Evolutionary conservation across 2,888 invertebrate genomes (phyloP).

Genomic region (Drosophila affinis): DNA sequence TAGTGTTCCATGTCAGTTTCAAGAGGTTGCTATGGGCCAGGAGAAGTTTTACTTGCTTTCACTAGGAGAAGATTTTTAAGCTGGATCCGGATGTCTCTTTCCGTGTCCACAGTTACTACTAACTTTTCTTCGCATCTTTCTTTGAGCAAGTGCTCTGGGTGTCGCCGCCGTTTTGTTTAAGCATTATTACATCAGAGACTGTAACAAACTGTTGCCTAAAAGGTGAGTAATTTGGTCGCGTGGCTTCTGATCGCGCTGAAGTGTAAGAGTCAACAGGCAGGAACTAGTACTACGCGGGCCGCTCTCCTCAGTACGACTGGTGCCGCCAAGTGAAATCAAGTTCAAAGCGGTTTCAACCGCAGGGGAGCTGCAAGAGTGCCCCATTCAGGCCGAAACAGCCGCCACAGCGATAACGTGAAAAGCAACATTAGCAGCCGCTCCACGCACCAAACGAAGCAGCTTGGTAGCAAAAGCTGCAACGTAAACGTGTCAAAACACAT

Average conservation of each 20-base stretch:
- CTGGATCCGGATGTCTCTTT: constrained; percentile 2
- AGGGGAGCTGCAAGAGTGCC: constrained; percentile 48
- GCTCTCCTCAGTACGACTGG: constrained; percentile 18
- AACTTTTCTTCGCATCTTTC: constrained; percentile 55
- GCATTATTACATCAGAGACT: constrained; percentile 9
- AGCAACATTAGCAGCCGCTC: constrained; percentile 36
- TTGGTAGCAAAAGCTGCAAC: constrained; percentile 25
- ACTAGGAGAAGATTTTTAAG: not conserved
- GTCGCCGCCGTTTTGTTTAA: constrained; percentile 22
- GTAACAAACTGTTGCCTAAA: constrained; percentile 1
- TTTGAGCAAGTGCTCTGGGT: constrained; percentile 42
- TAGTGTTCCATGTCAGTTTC: not conserved
- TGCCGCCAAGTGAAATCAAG: constrained; percentile 56
- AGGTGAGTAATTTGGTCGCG: constrained; percentile 4
- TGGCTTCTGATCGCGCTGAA: constrained; percentile 36
- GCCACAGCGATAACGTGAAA: constrained; percentile 41
- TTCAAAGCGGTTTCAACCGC: constrained; percentile 74
- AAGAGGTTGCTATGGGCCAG: not conserved
- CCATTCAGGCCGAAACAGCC: constrained; percentile 36
- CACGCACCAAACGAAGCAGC: constrained; percentile 47
- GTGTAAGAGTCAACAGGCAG: constrained; percentile 43
- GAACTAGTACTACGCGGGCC: constrained; percentile 24
- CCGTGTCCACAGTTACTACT: constrained; percentile 55
- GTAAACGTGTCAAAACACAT: constrained; percentile 68
- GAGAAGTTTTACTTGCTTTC: constrained; percentile 16